Percentiles rank a stretch among this genome's conserved stretches.
Conservation (phyloP, 64 coral and sea anemone genomes). For the Pachyseris speciosa region DNA sequence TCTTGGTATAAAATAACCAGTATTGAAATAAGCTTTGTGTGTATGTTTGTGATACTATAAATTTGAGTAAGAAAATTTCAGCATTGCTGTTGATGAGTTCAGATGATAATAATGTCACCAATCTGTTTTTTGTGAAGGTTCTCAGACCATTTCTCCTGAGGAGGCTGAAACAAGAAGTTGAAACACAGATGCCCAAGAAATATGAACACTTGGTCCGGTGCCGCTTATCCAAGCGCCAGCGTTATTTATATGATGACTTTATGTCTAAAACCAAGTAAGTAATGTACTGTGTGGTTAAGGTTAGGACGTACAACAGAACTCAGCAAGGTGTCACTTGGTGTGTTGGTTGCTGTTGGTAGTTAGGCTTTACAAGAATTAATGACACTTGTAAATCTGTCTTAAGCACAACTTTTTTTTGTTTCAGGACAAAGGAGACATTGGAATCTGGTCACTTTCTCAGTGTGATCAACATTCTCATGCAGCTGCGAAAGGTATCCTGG, state of each 20-base stretch:
- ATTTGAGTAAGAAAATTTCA: too few species aligned
- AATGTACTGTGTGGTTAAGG: neutral
- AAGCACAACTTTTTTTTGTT: neutral
- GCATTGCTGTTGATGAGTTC: too few species aligned
- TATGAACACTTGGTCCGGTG: constrained; percentile 96
- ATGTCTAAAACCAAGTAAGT: constrained; percentile 96
- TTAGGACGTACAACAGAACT: too few species aligned
- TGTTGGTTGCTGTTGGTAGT: too few species aligned
- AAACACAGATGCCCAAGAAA: constrained; percentile 99
- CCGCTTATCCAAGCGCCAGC: constrained; percentile 88
- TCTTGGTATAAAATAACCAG: too few species aligned
- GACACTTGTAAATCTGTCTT: too few species aligned
- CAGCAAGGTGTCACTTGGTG: too few species aligned
- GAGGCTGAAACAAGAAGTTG: constrained; percentile 93
- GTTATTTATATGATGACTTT: constrained; percentile 97
- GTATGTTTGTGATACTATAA: too few species aligned
- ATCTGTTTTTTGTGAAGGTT: constrained; percentile 74
- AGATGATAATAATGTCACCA: too few species aligned
- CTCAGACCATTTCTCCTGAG: constrained; percentile 94
- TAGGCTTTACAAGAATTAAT: too few species aligned
- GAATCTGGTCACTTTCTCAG: constrained; percentile 97
- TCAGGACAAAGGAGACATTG: constrained; percentile 95
- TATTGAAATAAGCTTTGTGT: too few species aligned
- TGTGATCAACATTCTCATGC: constrained; percentile 99
- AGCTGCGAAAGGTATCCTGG: constrained; percentile 85